phyloP scores from a whole-genome alignment of 2,113 vertebrate genomes.

The Galeopterus variegatus region DNA sequence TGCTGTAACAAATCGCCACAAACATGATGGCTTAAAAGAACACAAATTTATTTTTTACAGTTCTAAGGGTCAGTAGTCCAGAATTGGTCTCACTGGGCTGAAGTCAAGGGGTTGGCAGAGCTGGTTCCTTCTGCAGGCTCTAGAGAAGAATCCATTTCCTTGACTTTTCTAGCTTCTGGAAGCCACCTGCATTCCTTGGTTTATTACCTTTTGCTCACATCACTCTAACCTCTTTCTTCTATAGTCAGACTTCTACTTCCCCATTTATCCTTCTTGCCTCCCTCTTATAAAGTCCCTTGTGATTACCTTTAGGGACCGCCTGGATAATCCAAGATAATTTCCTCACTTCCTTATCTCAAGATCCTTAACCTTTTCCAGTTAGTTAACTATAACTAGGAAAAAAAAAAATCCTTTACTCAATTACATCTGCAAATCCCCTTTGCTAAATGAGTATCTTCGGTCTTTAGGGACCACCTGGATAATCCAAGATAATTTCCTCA shows the following conservation, averaged over 20 bases:
- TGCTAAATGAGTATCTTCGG: background rate
- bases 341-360: background rate
- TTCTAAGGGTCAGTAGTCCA: background rate
- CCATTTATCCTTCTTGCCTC: background rate
- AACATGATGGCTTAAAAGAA: background rate
- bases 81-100: background rate
- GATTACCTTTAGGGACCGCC: background rate
- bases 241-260: background rate
- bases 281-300: background rate
- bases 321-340: background rate
- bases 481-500: background rate
- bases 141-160: background rate
- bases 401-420: background rate
- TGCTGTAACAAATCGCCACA: background rate
- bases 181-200: background rate
- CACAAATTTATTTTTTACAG: background rate
- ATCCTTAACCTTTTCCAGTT: no score
- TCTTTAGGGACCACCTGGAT: background rate
- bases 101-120: background rate
- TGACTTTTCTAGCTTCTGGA: background rate
- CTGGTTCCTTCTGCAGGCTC: background rate
- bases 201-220: background rate
- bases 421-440: background rate
- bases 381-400: background rate
- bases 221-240: background rate